Conservation (phyloP, 2,797 vertebrate genomes). For the Geotrypetes seraphini region DNA sequence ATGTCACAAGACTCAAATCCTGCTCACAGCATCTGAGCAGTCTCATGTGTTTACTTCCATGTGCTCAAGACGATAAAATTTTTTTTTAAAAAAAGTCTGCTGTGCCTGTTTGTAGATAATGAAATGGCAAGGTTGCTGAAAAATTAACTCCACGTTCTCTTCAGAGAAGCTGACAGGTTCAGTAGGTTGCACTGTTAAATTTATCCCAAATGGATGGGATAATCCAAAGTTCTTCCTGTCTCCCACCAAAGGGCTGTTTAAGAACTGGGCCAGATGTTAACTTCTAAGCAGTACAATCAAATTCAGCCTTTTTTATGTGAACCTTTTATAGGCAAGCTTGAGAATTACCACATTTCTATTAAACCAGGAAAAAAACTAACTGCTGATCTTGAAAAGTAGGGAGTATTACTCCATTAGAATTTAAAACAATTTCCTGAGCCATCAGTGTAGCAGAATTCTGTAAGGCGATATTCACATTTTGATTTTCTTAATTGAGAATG, state of each 20-base stretch:
- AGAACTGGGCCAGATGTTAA: not conserved
- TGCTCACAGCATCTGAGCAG: fast-evolving
- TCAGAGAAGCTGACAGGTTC: not conserved
- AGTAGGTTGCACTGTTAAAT: fast-evolving
- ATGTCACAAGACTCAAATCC: not conserved
- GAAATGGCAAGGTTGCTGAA: not conserved
- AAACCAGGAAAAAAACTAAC: not conserved
- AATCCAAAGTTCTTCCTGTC: not conserved
- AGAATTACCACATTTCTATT: not conserved
- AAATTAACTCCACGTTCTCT: fast-evolving
- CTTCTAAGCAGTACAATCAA: not conserved
- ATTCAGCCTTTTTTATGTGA: fast-evolving
- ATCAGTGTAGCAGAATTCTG: too few species aligned
- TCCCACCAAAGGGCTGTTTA: not conserved
- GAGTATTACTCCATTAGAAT: too few species aligned
- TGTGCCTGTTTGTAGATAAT: fast-evolving
- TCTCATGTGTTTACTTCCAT: fast-evolving
- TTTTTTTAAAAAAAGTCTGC: not conserved
- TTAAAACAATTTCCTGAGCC: too few species aligned
- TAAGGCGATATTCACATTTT: too few species aligned
- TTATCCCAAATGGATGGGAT: not conserved
- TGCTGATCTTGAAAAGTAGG: fast-evolving
- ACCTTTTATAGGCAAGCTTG: not conserved
- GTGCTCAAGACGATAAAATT: not conserved
- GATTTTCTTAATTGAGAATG: too few species aligned